These are phyloP conservation scores for Mya arenaria DNA, from an alignment of 1,140 invertebrate species.

Conservation along the genomic window DNA sequence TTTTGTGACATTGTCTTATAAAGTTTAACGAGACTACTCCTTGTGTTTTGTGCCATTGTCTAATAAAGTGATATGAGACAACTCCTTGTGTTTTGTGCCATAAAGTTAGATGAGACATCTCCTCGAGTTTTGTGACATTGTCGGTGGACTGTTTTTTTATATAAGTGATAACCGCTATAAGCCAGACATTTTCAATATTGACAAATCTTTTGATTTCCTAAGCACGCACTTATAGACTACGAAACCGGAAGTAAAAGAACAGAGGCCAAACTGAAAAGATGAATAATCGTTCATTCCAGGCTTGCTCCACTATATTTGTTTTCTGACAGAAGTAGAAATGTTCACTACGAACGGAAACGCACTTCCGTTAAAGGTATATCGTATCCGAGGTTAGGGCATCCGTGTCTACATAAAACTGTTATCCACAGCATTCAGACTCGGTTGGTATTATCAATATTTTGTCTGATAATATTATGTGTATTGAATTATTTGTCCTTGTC, in stretches of 20 bases:
- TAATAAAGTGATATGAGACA: no score
- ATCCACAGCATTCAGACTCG: slow-evolving; percentile 40
- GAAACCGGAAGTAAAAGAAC: background rate
- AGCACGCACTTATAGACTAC: background rate
- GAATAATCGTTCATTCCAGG: slow-evolving; percentile 15
- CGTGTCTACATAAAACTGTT: slow-evolving; percentile 23
- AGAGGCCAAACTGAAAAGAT: background rate
- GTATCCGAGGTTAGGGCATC: slow-evolving; percentile 27
- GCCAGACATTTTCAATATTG: slow-evolving; percentile 17
- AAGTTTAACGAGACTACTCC: no score
- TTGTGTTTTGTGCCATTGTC: no score
- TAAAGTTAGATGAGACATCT: no score
- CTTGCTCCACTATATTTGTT: slow-evolving; percentile 24
- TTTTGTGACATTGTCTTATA: no score
- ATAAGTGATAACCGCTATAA: no score
- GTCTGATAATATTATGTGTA: no score
- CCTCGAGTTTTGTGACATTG: no score
- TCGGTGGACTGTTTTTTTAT: no score
- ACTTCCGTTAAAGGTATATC: slow-evolving; percentile 12
- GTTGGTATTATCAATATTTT: background rate
- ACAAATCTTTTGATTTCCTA: background rate
- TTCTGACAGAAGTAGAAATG: slow-evolving; percentile 26
- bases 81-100: no score
- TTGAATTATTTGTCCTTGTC: no score
- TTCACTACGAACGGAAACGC: slow-evolving; percentile 42